Percentiles rank a stretch among this genome's conserved stretches.
These are phyloP conservation scores for Erythrocercus mccallii DNA, from an alignment of 2,113 vertebrate genomes.

Conservation along the genomic window DNA sequence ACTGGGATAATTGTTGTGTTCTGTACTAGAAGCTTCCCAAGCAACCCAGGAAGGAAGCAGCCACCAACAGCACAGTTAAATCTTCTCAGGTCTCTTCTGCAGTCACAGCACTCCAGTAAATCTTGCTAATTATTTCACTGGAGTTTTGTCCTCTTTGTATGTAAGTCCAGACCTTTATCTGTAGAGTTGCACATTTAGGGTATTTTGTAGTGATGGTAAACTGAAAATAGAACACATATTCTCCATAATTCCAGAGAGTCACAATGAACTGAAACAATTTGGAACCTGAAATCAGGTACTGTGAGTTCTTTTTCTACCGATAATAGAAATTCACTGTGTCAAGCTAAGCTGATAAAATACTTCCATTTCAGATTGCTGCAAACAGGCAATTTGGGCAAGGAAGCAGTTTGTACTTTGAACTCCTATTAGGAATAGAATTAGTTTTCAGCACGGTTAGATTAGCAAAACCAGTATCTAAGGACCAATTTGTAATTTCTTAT, in stretches of 20 bases:
- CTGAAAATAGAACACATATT: not conserved
- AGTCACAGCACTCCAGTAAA: not conserved
- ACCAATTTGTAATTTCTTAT: constrained; percentile 1
- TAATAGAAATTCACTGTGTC: not conserved
- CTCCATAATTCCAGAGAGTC: not conserved
- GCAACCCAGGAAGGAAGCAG: not conserved
- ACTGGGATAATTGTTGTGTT: not conserved
- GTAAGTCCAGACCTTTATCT: not conserved
- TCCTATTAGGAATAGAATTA: not conserved
- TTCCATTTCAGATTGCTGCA: constrained; percentile 9
- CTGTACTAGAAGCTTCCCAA: not conserved
- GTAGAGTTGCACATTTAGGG: not conserved
- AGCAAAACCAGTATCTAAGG: not conserved
- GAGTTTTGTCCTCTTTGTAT: not conserved
- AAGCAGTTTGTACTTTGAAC: not conserved
- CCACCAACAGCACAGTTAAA: not conserved
- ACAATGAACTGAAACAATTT: not conserved
- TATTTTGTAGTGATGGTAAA: not conserved
- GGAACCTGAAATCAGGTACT: not conserved
- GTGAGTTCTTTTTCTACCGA: not conserved
- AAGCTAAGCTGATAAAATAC: constrained; percentile 4
- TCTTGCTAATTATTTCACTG: constrained; percentile 29
- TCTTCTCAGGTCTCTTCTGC: not conserved
- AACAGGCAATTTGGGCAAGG: not conserved
- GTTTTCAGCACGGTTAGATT: not conserved